phyloP scores from a whole-genome alignment of 2,113 vertebrate genomes.

The Panthera leo region DNA sequence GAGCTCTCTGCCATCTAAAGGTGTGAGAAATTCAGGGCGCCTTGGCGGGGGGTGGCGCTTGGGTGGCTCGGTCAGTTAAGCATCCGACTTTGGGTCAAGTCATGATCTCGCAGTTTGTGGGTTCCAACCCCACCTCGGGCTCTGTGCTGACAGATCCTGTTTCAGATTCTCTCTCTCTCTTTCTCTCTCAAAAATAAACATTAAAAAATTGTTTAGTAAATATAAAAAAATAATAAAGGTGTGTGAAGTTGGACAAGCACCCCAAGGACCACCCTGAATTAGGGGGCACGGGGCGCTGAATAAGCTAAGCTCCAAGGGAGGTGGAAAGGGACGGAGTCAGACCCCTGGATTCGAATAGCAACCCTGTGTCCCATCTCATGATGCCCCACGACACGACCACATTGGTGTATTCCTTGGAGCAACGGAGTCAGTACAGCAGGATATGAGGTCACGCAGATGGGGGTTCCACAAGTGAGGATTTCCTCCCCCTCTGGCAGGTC shows the following conservation, averaged over 20 bases:
- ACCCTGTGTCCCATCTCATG: fast-evolving
- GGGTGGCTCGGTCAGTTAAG: too few relatives aligned
- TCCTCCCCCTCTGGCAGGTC: neutral
- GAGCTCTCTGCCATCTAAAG: neutral
- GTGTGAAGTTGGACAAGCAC: neutral
- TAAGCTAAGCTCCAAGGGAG: neutral
- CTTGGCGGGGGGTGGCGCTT: too few relatives aligned
- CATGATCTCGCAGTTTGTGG: too few relatives aligned
- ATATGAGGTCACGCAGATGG: neutral
- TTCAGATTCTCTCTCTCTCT: too few relatives aligned
- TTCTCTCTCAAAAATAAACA: too few relatives aligned
- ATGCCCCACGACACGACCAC: fast-evolving
- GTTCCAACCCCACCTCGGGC: too few relatives aligned
- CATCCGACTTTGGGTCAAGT: too few relatives aligned
- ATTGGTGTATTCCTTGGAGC: fast-evolving
- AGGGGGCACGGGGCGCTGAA: neutral
- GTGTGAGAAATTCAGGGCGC: neutral
- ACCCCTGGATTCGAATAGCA: neutral
- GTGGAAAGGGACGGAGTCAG: neutral
- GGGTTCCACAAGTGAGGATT: fast-evolving
- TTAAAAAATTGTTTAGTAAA: too few relatives aligned
- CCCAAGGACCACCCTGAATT: neutral
- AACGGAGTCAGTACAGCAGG: fast-evolving
- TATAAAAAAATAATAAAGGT: too few relatives aligned
- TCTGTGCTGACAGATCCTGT: too few relatives aligned